Conservation (phyloP, 2,113 vertebrate species). For the Chloropsis hardwickii region DNA sequence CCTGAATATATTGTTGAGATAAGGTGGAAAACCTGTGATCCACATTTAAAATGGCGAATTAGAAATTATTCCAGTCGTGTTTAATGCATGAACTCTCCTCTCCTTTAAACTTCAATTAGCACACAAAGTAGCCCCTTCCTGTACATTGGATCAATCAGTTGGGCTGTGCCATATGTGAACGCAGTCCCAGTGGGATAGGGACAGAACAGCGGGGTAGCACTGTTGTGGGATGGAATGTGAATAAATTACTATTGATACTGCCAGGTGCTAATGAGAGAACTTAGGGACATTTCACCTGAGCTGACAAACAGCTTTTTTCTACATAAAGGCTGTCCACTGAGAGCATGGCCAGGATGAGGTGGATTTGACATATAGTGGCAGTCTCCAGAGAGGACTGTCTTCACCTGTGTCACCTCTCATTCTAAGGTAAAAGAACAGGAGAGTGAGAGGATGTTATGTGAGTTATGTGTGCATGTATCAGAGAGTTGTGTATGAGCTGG, state of each 20-base stretch:
- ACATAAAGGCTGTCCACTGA: not conserved
- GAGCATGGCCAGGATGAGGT: not conserved
- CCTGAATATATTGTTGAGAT: not conserved
- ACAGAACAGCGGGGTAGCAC: not conserved
- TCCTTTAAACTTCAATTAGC: not conserved
- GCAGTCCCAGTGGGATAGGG: not conserved
- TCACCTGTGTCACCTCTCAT: not conserved
- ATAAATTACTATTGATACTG: not conserved
- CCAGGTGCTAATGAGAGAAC: not conserved
- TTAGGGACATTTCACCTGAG: not conserved
- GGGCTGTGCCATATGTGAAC: not conserved
- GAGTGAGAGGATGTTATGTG: no score
- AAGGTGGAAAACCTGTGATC: not conserved
- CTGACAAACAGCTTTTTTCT: not conserved
- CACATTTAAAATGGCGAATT: not conserved
- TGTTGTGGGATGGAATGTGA: no score
- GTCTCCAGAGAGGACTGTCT: not conserved
- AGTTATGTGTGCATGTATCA: accelerated
- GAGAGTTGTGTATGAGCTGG: not conserved
- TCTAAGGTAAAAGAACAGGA: not conserved
- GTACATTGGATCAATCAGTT: not conserved
- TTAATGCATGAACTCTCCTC: not conserved
- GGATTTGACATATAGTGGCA: not conserved
- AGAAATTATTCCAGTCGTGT: not conserved
- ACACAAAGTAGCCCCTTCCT: not conserved